phyloP scores from a whole-genome alignment of 2,113 vertebrate species.

The Synodontis membranacea region DNA sequence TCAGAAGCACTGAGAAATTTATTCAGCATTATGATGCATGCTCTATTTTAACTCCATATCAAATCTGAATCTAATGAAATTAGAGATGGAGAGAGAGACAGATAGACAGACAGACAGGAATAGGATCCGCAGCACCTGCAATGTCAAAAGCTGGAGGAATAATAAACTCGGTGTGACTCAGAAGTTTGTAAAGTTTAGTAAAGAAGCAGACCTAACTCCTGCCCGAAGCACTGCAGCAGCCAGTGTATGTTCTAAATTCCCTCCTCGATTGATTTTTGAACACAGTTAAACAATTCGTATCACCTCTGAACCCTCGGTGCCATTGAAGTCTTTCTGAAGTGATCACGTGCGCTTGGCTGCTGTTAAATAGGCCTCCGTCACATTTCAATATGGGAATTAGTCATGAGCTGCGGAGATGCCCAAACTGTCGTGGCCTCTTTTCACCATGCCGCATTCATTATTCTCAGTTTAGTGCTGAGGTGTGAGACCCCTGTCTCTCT shows the following conservation, averaged over 20 bases:
- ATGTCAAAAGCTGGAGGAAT: slow-evolving; percentile 89
- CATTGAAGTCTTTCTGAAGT: slow-evolving; percentile 86
- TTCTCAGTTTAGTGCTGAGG: slow-evolving; percentile 69
- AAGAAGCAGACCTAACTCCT: slow-evolving; percentile 39
- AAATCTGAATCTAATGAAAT: slow-evolving; percentile 59
- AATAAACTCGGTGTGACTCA: slow-evolving; percentile 89
- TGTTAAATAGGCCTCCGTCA: slow-evolving; percentile 82
- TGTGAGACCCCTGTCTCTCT: slow-evolving; percentile 54
- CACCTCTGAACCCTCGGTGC: slow-evolving; percentile 72
- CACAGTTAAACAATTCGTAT: slow-evolving; percentile 67
- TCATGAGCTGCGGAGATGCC: slow-evolving; percentile 86
- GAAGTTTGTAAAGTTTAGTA: slow-evolving; percentile 80
- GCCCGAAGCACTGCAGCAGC: neutral
- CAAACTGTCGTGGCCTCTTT: slow-evolving; percentile 77
- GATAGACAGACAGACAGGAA: slow-evolving; percentile 58
- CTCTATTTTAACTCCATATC: slow-evolving; percentile 66
- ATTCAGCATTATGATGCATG: neutral
- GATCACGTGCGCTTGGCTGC: slow-evolving; percentile 86
- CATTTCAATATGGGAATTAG: slow-evolving; percentile 91
- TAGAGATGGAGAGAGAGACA: neutral
- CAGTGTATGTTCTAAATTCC: slow-evolving; percentile 42
- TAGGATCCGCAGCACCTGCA: slow-evolving; percentile 73
- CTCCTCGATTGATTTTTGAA: slow-evolving; percentile 56
- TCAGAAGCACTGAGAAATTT: neutral
- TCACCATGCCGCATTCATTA: slow-evolving; percentile 69